These are phyloP conservation scores for Actinia equina DNA, from an alignment of 64 coral and sea anemone species.

Conservation along the genomic window DNA sequence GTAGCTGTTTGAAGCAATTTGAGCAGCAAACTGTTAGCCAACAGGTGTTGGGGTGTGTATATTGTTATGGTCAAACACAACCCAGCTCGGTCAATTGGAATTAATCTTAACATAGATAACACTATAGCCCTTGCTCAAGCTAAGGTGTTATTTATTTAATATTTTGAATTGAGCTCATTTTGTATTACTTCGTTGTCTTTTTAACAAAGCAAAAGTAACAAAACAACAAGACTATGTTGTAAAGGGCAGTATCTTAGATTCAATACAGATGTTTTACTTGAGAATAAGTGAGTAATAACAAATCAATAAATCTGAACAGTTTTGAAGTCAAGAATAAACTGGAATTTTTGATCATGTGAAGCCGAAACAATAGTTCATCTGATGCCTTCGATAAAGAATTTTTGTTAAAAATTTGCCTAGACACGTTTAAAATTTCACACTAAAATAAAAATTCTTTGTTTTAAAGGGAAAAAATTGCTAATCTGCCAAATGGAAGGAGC, in stretches of 20 bases:
- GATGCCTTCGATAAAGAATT: background rate
- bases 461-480: background rate
- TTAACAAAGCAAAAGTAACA: background rate
- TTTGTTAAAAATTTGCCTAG: background rate
- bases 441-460: background rate
- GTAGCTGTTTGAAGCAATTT: background rate
- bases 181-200: background rate
- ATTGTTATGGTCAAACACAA: background rate
- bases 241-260: background rate
- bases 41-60: background rate
- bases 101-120: background rate
- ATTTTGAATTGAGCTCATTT: background rate
- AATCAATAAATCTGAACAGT: background rate
- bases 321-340: background rate
- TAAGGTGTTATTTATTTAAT: background rate
- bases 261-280: background rate
- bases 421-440: background rate
- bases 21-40: background rate
- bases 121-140: background rate
- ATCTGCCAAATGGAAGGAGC: background rate
- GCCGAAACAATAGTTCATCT: background rate
- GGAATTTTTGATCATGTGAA: constrained; percentile 9
- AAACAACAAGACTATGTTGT: background rate
- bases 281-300: background rate
- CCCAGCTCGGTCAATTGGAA: background rate